Evolutionary conservation across 2,888 invertebrate species (phyloP).

Genomic region (Cetonia aurata): DNA sequence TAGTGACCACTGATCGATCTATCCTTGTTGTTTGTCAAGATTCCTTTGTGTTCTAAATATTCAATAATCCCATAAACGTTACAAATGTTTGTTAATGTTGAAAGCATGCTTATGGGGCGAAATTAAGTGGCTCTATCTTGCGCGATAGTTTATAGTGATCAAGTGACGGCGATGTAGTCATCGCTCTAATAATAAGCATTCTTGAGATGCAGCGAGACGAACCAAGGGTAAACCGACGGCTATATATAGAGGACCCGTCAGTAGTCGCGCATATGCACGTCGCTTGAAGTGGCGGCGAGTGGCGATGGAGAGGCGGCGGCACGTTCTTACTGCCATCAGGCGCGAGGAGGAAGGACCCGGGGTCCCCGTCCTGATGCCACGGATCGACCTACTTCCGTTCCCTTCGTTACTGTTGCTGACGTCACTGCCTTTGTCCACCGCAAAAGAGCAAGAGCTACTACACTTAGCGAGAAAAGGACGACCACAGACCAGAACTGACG

Average conservation of each 20-base stretch:
- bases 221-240: slow-evolving; percentile 42
- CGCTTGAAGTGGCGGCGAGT: neutral
- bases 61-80: too few species aligned
- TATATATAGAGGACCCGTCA: slow-evolving; percentile 38
- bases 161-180: too few species aligned
- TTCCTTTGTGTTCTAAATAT: too few species aligned
- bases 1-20: too few species aligned
- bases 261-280: neutral
- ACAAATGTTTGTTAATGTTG: too few species aligned
- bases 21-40: too few species aligned
- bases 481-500: too few species aligned
- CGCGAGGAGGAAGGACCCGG: slow-evolving; percentile 48
- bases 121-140: too few species aligned
- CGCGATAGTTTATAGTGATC: too few species aligned
- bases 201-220: slow-evolving; percentile 35
- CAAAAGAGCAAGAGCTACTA: slow-evolving; percentile 45
- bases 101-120: too few species aligned
- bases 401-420: slow-evolving; percentile 43
- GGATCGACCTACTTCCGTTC: slow-evolving; percentile 52
- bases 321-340: slow-evolving; percentile 18
- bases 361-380: slow-evolving; percentile 51
- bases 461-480: too few species aligned
- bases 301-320: too few species aligned
- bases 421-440: slow-evolving; percentile 51
- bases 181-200: slow-evolving; percentile 26